Percentiles rank a stretch among this genome's conserved stretches.
Conservation (phyloP, 2,113 vertebrate species). For the Paradisaea rubra region DNA sequence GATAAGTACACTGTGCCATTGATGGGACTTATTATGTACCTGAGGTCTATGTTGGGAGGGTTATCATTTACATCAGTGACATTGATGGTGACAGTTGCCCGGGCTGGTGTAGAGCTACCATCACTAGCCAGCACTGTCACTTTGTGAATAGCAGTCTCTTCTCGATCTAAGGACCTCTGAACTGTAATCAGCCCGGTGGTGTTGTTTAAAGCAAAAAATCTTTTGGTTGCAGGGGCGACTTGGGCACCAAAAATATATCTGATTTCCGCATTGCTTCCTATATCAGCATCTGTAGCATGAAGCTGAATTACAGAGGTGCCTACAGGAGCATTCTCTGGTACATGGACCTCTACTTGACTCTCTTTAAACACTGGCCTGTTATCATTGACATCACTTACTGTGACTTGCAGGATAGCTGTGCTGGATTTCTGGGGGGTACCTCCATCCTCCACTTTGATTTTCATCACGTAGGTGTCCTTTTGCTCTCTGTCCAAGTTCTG, state of each 20-base stretch:
- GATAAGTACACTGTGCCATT: constrained; percentile 98
- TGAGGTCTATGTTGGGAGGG: constrained; percentile 96
- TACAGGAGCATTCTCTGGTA: constrained; percentile 90
- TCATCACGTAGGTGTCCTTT: constrained; percentile 99
- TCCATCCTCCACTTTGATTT: constrained; percentile 98
- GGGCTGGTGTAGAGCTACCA: constrained; percentile 92
- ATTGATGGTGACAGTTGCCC: constrained; percentile 92
- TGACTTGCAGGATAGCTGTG: constrained; percentile 97
- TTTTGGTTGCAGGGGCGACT: constrained; percentile 89
- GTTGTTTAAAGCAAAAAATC: constrained; percentile 94
- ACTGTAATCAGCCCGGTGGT: constrained; percentile 95
- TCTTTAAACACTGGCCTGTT: constrained; percentile 96
- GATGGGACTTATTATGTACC: constrained; percentile 98
- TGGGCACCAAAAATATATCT: constrained; percentile 95
- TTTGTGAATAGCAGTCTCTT: constrained; percentile 96
- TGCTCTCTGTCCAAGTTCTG: constrained; percentile 97
- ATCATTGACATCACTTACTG: constrained; percentile 97
- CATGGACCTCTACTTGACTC: constrained; percentile 92
- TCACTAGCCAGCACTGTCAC: constrained; percentile 96
- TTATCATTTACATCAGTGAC: constrained; percentile 99
- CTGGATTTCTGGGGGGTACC: constrained; percentile 97
- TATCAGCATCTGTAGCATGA: constrained; percentile 94
- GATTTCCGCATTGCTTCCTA: constrained; percentile 95
- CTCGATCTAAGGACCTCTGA: constrained; percentile 91
- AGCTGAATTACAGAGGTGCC: constrained; percentile 96